Conservation (phyloP, 2,113 vertebrate genomes). For the Nycticorax nycticorax region DNA sequence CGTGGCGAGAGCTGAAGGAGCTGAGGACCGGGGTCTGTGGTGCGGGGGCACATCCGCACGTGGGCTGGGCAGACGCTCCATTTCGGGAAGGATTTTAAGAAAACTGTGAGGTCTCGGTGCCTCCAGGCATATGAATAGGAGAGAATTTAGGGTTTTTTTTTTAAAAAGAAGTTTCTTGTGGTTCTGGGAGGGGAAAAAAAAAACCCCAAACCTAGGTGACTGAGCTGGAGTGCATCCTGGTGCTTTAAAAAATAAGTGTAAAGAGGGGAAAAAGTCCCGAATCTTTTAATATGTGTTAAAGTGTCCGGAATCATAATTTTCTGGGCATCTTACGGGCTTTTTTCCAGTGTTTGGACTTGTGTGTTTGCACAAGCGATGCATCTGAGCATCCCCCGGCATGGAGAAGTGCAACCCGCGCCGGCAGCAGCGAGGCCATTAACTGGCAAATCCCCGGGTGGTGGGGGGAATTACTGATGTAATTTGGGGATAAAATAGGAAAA, state of each 20-base stretch:
- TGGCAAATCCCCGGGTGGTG: neutral
- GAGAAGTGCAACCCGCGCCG: fast-evolving
- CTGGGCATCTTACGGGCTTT: neutral
- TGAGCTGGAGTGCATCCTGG: neutral
- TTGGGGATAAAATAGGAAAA: conserved; percentile 12
- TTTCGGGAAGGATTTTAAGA: neutral
- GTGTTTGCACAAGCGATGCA: neutral
- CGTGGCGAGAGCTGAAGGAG: neutral
- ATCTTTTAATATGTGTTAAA: neutral
- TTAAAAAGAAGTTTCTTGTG: neutral
- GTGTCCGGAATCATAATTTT: neutral
- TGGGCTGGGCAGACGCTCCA: conserved; percentile 4
- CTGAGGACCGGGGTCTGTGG: neutral
- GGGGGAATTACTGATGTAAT: conserved; percentile 1
- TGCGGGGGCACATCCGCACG: neutral
- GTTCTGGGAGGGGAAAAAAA: neutral
- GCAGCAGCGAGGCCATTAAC: neutral
- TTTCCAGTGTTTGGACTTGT: neutral
- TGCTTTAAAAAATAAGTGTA: neutral
- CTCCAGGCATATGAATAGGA: neutral
- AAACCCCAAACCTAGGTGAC: neutral
- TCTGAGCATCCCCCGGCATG: neutral
- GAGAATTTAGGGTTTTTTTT: neutral
- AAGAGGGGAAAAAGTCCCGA: neutral
- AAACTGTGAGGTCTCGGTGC: conserved; percentile 22